A percentile compares a stretch with the other conserved stretches of the same genome.
These are phyloP conservation scores for Clarias fuscus DNA, from an alignment of 2,797 vertebrate species.

Conservation along the genomic window DNA sequence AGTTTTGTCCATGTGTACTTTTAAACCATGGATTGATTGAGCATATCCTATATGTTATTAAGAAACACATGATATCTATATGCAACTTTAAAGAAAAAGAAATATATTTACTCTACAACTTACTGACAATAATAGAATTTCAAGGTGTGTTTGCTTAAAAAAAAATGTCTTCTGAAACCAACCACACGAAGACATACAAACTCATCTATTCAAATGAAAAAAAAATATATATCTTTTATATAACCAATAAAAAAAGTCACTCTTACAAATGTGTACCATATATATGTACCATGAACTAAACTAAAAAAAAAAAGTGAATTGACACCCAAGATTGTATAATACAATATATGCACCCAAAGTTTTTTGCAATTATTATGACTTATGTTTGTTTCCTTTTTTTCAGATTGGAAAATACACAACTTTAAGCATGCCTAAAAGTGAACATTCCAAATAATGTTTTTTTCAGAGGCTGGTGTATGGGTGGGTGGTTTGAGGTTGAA, in stretches of 20 bases:
- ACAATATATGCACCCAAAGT: no score
- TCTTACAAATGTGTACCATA: not conserved
- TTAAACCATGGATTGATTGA: slow-evolving; percentile 5
- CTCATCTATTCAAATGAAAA: not conserved
- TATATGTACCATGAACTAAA: not conserved
- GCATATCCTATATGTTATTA: slow-evolving; percentile 11
- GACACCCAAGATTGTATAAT: no score
- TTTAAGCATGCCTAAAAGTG: no score
- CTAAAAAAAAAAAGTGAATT: not conserved
- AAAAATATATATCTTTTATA: not conserved
- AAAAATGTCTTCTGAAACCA: not conserved
- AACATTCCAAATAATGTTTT: no score
- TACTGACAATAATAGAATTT: not conserved
- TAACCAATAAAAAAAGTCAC: not conserved
- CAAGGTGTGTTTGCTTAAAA: not conserved
- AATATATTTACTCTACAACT: not conserved
- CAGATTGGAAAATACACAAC: no score
- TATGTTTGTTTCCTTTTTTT: no score
- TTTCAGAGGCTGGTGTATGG: no score
- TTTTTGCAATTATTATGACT: no score
- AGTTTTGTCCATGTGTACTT: slow-evolving; percentile 50
- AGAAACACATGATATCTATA: not conserved
- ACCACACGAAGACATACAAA: not conserved
- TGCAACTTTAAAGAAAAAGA: no score
- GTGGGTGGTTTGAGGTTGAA: no score